Evolutionary conservation across 2,888 invertebrate species (phyloP).

Genomic region (Lomographa bimaculata): DNA sequence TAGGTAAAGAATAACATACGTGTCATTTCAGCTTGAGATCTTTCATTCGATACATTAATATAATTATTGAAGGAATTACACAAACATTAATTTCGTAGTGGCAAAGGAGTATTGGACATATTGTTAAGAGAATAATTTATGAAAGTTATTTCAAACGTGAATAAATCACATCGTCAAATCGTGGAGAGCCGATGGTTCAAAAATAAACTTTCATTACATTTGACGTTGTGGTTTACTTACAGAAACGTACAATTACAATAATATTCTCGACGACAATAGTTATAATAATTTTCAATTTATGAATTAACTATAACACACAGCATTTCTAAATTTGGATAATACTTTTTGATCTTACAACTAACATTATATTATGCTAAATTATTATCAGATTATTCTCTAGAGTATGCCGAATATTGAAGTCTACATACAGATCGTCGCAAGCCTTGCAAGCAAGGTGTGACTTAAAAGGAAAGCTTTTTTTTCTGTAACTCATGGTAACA

Average conservation of each 20-base stretch:
- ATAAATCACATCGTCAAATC: constrained; percentile 51
- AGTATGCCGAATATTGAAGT: constrained; percentile 61
- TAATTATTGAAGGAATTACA: constrained; percentile 40
- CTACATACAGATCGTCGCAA: constrained; percentile 63
- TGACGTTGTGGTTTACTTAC: constrained; percentile 46
- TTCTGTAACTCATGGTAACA: constrained; percentile 38
- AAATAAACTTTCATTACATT: constrained; percentile 40
- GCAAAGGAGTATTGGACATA: constrained; percentile 40
- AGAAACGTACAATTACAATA: constrained; percentile 33
- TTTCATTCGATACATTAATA: constrained; percentile 49
- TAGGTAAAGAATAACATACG: constrained; percentile 46
- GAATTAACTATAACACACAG: constrained; percentile 72
- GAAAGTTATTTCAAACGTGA: constrained; percentile 30
- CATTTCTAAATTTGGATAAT: constrained; percentile 80
- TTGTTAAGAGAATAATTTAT: constrained; percentile 31
- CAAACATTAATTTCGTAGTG: constrained; percentile 38
- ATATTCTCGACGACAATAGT: constrained; percentile 53
- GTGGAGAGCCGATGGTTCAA: constrained; percentile 36
- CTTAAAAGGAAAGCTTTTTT: constrained; percentile 53
- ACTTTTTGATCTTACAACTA: constrained; percentile 76
- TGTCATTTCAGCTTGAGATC: constrained; percentile 62
- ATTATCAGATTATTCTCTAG: constrained; percentile 74
- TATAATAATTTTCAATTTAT: constrained; percentile 59
- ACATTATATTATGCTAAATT: constrained; percentile 72
- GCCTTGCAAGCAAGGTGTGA: too few species aligned